phyloP scores from a whole-genome alignment of 2,113 vertebrate genomes.

The Corythornis vintsioides region DNA sequence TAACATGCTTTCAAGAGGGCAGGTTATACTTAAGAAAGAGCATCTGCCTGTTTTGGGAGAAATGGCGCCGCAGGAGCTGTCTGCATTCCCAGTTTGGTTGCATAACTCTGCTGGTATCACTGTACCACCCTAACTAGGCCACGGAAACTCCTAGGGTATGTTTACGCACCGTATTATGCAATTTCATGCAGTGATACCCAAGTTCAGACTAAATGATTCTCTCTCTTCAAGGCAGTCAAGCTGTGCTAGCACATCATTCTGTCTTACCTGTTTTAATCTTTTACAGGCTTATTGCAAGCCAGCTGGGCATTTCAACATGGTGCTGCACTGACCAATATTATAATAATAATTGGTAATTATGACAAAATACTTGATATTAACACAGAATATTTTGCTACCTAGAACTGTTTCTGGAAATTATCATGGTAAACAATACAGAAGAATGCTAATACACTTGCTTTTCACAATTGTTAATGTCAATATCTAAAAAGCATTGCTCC shows the following conservation, averaged over 20 bases:
- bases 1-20: not conserved
- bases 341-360: not conserved
- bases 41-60: not conserved
- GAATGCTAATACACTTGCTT: not conserved
- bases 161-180: not conserved
- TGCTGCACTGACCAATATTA: not conserved
- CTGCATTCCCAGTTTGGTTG: not conserved
- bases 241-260: not conserved
- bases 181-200: constrained; percentile 20
- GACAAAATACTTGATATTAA: not conserved
- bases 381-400: not conserved
- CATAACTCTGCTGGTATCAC: constrained; percentile 43
- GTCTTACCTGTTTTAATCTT: not conserved
- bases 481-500: not conserved
- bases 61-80: not conserved
- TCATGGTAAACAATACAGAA: not conserved
- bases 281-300: not conserved
- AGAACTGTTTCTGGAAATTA: not conserved
- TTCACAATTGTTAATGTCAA: not conserved
- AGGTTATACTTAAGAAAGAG: not conserved
- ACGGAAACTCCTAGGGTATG: constrained; percentile 14
- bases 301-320: not conserved
- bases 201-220: not conserved
- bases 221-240: not conserved
- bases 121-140: constrained; percentile 47